Evolutionary conservation across 1,140 invertebrate species (phyloP), one percentile per base, ranked within the genome.

Genomic region (Tenebrio molitor): DNA sequence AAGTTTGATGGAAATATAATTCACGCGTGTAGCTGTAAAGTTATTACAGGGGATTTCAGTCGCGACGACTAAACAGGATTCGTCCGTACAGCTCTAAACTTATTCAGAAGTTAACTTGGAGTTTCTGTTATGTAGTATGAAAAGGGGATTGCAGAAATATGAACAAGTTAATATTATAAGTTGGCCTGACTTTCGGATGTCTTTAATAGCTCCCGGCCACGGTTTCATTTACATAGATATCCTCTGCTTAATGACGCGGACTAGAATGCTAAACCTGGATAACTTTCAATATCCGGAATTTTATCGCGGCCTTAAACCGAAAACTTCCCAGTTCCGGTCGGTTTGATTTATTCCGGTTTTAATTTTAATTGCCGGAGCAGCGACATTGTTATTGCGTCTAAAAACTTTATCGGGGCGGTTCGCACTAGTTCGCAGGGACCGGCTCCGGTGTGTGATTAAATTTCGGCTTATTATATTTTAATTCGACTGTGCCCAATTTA

Each of bases 1-100:
- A 73, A 73, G 65, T 67, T 73, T 73, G 65, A 69, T 69, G 53
- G 71, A 50, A 73, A 73, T 73, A 73, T 62, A 73, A 73, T 73
- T 73, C 71, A 73, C 71, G 65, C 65, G 65, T 73, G 39, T 69
- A 73, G 62, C 71, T 73, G 50, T 73, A 73, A 73, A 73, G 71
- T 73, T 73, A 73, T 73, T 69, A 73, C 66, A 53, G 71, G 36
- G 41, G 15, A 58, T 41, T 50, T 69, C 34, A 73, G 66, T 69
- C 25, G 66, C 34, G 53, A 62, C 65, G 53, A 41, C 39, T 73
- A 68, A 69, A 73, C 65, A 69, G 62, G 44, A 68, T 69, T 69
- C n/a, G 34, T 66, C 64, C 36, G 64, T 66, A 41, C 15, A 39
- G 29, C 41, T 62, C 36, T 21, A 39, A 69, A 73, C 71, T 73